Evolutionary conservation across 2,113 vertebrate species (phyloP), one percentile per base, ranked within the genome.

Genomic region (Halichoerus grypus): DNA sequence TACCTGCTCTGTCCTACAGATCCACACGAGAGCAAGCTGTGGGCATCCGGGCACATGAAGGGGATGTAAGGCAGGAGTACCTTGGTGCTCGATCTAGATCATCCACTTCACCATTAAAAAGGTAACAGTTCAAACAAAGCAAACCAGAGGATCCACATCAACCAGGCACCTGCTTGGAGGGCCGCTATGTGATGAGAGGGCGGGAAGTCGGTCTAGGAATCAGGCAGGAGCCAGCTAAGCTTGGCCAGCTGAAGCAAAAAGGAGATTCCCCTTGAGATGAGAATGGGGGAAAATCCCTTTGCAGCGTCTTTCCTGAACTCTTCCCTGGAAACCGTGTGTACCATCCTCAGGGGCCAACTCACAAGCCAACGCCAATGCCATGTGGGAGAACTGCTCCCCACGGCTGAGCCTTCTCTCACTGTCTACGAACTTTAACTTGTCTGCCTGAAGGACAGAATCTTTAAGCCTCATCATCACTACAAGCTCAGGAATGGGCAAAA

Each of bases 11-110:
- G 28, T 51, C 61, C 85, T 49, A 46, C 5, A 16, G 57, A 67
- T 0, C 21, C 5, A 14, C 46, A 61, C 0, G 7, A 46, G 14
- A 57, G 74, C 65, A 51, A 3, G 5, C 2, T 9, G 22, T 1
- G 22, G 26, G 21, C 31, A 14, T 57, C 22, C 0, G 1, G 63
- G 65, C 39, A 76, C 12, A 24, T 0, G 8, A 46, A 77, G 42
- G 39, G 31, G 28, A 69, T 0, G 7, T 26, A n/a, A 26, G 10
- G 36, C 55, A 51, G 26, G 4, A 14, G 33, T 2, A n/a, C 15
- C 69, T 0, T 21, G 42, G 55, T 10, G 12, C 74, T 83, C 31
- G 6, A 53, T 22, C 24, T 15, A 67, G 19, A 63, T 14, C 33
- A 74, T 28, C 49, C 11, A 33, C 16, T 80, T 84, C 84, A 80